Conservation (phyloP, 2,113 vertebrate species). For the Lathamus discolor region DNA sequence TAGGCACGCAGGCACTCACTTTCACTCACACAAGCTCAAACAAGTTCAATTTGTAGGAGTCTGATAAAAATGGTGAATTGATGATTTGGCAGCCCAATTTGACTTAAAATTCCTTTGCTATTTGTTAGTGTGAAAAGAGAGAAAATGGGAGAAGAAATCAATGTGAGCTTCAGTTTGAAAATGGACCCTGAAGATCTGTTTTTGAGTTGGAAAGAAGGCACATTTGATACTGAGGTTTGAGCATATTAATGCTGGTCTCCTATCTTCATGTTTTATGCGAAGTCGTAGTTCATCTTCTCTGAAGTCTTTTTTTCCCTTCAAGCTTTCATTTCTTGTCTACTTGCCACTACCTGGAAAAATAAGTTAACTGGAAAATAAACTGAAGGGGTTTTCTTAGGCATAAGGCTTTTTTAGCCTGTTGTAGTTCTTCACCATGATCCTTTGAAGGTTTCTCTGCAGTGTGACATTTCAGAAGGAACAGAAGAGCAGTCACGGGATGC, state of each 20-base stretch:
- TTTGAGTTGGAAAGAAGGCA: background rate
- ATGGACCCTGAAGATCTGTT: background rate
- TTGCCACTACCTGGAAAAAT: conserved; percentile 15
- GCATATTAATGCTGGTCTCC: background rate
- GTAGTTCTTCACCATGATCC: background rate
- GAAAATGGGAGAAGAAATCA: background rate
- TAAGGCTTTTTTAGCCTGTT: background rate
- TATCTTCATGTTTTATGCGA: background rate
- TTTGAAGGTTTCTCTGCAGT: conserved; percentile 18
- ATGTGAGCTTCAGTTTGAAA: background rate
- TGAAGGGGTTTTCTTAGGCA: background rate
- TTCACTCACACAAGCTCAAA: background rate
- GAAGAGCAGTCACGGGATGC: background rate
- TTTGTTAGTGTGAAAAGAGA: background rate
- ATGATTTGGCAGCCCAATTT: background rate
- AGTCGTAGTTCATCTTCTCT: background rate
- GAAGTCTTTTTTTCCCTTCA: background rate
- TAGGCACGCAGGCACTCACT: fast-evolving
- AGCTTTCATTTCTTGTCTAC: conserved; percentile 12
- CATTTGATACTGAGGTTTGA: background rate
- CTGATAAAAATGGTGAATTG: background rate
- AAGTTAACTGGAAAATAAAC: background rate
- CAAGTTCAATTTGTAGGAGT: background rate
- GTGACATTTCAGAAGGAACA: background rate
- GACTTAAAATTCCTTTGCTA: background rate